Base-by-base conservation (phyloP, 2,113 vertebrate species). In the Calyptomena viridis region DNA sequence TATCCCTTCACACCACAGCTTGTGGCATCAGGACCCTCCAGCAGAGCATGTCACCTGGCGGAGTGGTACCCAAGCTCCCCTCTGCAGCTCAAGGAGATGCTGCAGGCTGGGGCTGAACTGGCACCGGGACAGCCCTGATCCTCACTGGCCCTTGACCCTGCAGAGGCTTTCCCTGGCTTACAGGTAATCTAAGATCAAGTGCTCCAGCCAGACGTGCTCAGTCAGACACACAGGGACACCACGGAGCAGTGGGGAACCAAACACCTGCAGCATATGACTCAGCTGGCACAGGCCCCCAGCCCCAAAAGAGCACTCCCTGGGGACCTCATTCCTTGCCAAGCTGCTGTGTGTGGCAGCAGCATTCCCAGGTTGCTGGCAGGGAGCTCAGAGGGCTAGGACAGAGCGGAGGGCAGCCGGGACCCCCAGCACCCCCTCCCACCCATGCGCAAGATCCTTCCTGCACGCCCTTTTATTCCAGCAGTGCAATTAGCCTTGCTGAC, bases 401-500 rank as follows among this genome's bases (percentile, higher is more conserved):
- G 72, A 0, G 1, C 2, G 1, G 37, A 8, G 5, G 1, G 2
- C 5, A 2, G 37, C 86, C 13, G 56, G 55, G 92, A 96, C 84
- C 75, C 90, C 77, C 15, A 0, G 79, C 73, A 84, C 42, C n/a
- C 55, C 77, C 67, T 81, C 82, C 42, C 1, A 0, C 69, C 71
- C 5, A 0, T 8, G 1, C 17, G 2, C 87, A 40, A 75, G 66
- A 80, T 37, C 55, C 56, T 66, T 37, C 40, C 56, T 19, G 7
- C 13, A 3, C 31, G 18, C 92, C 89, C 85, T 94, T 95, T 94
- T 93, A 93, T 92, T 96, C 97, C 95, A 98, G 97, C 91, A 95
- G 91, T 86, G 96, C 97, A 98, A 97, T 98, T 98, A 98, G 97
- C 97, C 96, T 84, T 84, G 84, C 92, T 97, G 98, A 98, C 97